A percentile compares a stretch with the other conserved stretches of the same genome.
These are phyloP conservation scores for Tokudaia tokunoshimensis DNA, from an alignment of 2,797 vertebrate genomes.

Conservation along the genomic window DNA sequence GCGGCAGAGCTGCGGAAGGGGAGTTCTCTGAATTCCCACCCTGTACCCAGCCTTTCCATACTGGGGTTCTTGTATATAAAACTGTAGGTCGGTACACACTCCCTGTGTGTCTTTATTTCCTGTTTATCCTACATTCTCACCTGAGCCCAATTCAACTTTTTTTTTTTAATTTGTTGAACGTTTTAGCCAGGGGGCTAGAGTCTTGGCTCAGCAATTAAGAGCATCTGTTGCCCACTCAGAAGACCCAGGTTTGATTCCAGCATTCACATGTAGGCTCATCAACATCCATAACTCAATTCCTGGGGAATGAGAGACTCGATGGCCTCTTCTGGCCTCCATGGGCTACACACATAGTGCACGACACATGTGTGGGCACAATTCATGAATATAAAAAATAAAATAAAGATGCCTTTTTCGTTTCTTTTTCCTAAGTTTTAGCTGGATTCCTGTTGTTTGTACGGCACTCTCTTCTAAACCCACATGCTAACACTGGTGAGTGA, in stretches of 20 bases:
- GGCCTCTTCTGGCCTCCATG: background rate
- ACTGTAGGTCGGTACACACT: background rate
- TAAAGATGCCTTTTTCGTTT: background rate
- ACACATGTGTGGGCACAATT: background rate
- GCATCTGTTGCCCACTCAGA: background rate
- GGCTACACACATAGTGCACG: background rate
- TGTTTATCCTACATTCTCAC: background rate
- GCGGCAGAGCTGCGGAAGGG: background rate
- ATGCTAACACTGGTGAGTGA: background rate
- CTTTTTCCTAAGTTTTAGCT: background rate
- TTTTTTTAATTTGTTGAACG: constrained; percentile 18
- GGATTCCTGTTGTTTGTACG: constrained; percentile 30
- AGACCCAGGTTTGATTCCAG: background rate
- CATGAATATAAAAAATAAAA: background rate
- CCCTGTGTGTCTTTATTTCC: background rate
- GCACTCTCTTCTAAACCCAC: background rate
- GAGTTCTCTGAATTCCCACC: background rate
- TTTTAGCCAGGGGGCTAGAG: background rate
- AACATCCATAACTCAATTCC: background rate
- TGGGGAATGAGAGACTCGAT: no score
- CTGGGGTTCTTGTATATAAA: background rate
- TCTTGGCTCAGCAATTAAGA: background rate
- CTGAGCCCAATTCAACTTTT: background rate
- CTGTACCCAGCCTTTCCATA: background rate
- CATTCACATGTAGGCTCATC: background rate